phyloP scores from a whole-genome alignment of 2,797 vertebrate species.

The Xenopus petersii region DNA sequence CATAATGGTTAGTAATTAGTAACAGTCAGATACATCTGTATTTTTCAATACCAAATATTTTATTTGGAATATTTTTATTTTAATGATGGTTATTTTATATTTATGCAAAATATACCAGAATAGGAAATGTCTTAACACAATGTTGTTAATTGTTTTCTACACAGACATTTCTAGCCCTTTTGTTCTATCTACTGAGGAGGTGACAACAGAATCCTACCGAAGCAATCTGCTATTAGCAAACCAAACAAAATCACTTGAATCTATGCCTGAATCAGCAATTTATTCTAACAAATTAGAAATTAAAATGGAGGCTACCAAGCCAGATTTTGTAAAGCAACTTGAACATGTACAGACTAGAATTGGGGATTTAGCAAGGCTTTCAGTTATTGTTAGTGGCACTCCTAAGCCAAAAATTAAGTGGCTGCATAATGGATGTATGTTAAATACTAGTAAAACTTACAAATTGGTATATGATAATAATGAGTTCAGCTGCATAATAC shows the following conservation, averaged over 20 bases:
- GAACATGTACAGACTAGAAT: slow-evolving; percentile 64
- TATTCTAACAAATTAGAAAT: slow-evolving; percentile 74
- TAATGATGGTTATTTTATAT: too few species aligned
- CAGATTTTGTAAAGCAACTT: slow-evolving; percentile 79
- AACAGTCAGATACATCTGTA: too few species aligned
- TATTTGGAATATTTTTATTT: too few species aligned
- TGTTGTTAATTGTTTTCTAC: slow-evolving; percentile 70
- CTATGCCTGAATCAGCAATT: slow-evolving; percentile 80
- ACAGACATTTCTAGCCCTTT: slow-evolving; percentile 86
- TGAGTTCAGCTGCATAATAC: slow-evolving; percentile 81
- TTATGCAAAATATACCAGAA: background rate
- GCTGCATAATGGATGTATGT: slow-evolving; percentile 74
- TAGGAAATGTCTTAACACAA: slow-evolving; percentile 52
- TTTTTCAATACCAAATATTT: too few species aligned
- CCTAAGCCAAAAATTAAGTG: slow-evolving; percentile 85
- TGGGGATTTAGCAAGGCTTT: slow-evolving; percentile 78
- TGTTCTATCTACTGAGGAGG: slow-evolving; percentile 79
- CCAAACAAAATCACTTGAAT: slow-evolving; percentile 88
- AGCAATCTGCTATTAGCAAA: slow-evolving; percentile 75
- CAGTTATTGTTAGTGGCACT: slow-evolving; percentile 74
- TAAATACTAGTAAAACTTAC: slow-evolving; percentile 70
- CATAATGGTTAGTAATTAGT: too few species aligned
- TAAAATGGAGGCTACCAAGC: slow-evolving; percentile 69
- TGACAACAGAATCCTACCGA: slow-evolving; percentile 79
- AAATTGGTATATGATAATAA: slow-evolving; percentile 77